phyloP scores from a whole-genome alignment of 2,113 vertebrate species.

The Copsychus sechellarum region DNA sequence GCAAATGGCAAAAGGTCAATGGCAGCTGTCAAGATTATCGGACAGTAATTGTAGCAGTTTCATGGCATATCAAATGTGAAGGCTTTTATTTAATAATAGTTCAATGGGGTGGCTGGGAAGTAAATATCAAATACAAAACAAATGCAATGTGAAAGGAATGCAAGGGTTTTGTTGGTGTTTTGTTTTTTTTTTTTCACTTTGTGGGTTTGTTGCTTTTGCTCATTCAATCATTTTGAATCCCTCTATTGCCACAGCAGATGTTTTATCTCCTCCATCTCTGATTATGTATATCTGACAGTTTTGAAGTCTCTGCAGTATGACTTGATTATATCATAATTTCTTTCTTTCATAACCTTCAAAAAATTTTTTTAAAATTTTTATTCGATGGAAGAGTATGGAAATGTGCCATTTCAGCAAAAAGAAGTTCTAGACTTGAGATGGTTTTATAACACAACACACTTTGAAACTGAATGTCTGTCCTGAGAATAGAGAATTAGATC shows the following conservation, averaged over 20 bases:
- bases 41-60: background rate
- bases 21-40: constrained; percentile 14
- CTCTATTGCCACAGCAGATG: background rate
- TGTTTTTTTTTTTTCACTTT: background rate
- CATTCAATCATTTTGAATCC: background rate
- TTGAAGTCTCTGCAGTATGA: background rate
- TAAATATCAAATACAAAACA: constrained; percentile 37
- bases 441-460: background rate
- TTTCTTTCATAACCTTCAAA: background rate
- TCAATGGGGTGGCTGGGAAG: background rate
- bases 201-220: background rate
- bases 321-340: constrained; percentile 18
- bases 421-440: background rate
- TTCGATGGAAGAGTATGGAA: background rate
- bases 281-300: constrained; percentile 11
- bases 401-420: background rate
- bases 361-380: background rate
- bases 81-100: constrained; percentile 16
- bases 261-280: background rate
- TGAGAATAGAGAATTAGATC: background rate
- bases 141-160: background rate
- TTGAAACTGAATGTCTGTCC: background rate
- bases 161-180: background rate
- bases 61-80: background rate
- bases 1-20: constrained; percentile 18